Evolutionary conservation across 2,797 vertebrate genomes (phyloP).

Genomic region (Diplodus puntazzo): DNA sequence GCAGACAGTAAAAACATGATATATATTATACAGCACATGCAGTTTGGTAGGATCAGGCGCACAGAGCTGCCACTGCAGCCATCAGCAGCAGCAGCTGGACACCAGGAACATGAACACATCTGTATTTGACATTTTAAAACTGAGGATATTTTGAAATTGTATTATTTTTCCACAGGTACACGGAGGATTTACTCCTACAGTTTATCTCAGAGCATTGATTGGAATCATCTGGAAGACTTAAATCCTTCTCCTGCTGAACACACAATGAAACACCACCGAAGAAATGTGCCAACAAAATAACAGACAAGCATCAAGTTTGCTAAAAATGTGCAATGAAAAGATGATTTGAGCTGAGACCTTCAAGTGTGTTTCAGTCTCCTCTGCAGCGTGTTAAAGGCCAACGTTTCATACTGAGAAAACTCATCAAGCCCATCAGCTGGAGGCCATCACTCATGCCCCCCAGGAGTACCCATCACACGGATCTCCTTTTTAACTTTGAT

Average conservation of each 20-base stretch:
- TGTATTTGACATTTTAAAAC: not conserved
- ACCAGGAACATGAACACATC: not conserved
- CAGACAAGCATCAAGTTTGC: not conserved
- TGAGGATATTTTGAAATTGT: not conserved
- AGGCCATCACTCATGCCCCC: conserved; percentile 48
- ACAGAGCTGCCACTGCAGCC: not conserved
- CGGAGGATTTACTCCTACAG: not conserved
- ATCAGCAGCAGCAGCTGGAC: not conserved
- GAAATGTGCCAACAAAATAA: not conserved
- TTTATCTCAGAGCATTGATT: not conserved
- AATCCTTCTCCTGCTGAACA: not conserved
- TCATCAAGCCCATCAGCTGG: conserved; percentile 60
- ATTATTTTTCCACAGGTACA: not conserved
- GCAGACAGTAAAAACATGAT: no score
- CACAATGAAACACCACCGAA: not conserved
- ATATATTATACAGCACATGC: no score
- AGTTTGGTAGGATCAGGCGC: no score
- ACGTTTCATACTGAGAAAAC: conserved; percentile 37
- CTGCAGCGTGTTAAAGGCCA: not conserved
- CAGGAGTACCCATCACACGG: conserved; percentile 53
- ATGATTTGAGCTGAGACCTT: not conserved
- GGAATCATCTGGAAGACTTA: not conserved
- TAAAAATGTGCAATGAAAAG: not conserved
- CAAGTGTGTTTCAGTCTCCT: conserved; percentile 12
- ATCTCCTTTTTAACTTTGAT: conserved; percentile 67